Base-by-base conservation (phyloP, 2,113 vertebrate species). In the Pitta sordida region DNA sequence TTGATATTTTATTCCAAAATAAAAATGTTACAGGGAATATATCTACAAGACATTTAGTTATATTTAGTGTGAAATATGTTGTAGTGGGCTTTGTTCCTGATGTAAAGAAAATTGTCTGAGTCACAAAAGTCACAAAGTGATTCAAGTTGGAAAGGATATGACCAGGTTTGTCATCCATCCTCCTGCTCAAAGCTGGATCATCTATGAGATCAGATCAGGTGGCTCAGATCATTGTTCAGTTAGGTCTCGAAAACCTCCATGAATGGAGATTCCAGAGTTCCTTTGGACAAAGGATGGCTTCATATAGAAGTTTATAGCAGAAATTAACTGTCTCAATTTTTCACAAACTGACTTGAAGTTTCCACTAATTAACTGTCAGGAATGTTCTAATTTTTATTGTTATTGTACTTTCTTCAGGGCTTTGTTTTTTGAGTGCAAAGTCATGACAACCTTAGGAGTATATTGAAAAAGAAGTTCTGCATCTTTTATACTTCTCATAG, bases 1-100 rank as follows among this genome's bases (percentile, higher is more conserved):
- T 91, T 86, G 59, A 73, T 86, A 70, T 24, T 81, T 80, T 74
- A 63, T 83, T 88, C 39, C n/a, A 87, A 93, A 92, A 93, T 64
- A 63, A 75, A 94, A 90, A 69, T 55, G 24, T 39, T 82, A 62
- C 9, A 11, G 41, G 32, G 9, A 9, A 70, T 44, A 59, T 10
- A 86, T 34, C 41, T 83, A 75, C 41, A 58, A 17, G 51, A 92
- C 92, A 88, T 65, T 30, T 41, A 51, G 12, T 76, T 73, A 73
- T 39, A 65, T 77, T 91, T 93, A 51, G 55, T 86, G 55, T 55
- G 49, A 91, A 95, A 67, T 73, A 82, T 26, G 58, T 81, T 92
- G 56, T 73, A 55, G 49, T 90, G 59, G 55, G 63, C 51, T 86
- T 79, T 94, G 55, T 70, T 95, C 67, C 75, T 90, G 75, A 80